Evolutionary conservation across 2,797 vertebrate species (phyloP).

Genomic region (Mus caroli): DNA sequence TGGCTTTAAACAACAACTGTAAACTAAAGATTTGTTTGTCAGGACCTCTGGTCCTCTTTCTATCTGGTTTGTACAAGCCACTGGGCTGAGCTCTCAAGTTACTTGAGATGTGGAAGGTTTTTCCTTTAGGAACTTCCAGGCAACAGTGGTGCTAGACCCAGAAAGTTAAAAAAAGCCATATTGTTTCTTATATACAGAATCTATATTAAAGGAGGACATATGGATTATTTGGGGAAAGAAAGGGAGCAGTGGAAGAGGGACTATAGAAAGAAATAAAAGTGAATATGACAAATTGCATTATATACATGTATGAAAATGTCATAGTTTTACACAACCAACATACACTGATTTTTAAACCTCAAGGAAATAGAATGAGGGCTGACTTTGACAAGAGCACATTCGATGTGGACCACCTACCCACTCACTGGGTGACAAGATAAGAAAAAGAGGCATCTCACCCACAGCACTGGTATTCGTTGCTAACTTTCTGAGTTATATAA

Average conservation of each 20-base stretch:
- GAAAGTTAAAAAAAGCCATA: background rate
- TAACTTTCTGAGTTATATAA: background rate
- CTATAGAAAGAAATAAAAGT: background rate
- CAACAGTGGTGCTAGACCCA: background rate
- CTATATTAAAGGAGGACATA: background rate
- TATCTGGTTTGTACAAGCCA: too few species aligned
- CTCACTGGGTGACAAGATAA: background rate
- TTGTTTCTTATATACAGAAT: background rate
- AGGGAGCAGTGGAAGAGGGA: background rate
- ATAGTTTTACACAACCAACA: background rate
- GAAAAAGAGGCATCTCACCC: background rate
- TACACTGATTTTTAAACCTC: background rate
- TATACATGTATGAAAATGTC: background rate
- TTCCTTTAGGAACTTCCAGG: too few species aligned
- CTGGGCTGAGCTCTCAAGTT: too few species aligned
- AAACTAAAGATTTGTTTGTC: background rate
- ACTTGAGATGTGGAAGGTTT: too few species aligned
- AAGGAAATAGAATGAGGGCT: background rate
- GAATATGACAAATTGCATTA: background rate
- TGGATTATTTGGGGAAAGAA: background rate
- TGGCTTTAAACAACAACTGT: conserved; percentile 31
- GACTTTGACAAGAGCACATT: background rate
- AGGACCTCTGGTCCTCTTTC: too few species aligned
- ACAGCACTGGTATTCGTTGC: background rate
- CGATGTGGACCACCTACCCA: background rate